Evolutionary conservation across 2,888 invertebrate genomes (phyloP).

Genomic region (Fissipunctia ypsillon): DNA sequence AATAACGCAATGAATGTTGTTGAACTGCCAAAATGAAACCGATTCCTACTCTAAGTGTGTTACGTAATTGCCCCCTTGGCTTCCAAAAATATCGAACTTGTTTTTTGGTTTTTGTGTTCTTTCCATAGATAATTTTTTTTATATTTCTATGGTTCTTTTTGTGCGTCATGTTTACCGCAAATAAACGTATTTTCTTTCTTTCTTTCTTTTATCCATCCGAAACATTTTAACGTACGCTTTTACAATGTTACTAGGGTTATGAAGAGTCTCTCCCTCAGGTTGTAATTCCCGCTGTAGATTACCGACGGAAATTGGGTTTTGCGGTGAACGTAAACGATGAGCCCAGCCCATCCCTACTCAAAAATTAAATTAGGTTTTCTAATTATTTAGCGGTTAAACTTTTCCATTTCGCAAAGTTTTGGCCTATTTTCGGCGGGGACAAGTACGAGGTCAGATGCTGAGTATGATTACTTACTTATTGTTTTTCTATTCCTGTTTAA

Average conservation of each 20-base stretch:
- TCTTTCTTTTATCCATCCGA: no score
- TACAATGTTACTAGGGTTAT: constrained; percentile 30
- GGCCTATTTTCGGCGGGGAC: background rate
- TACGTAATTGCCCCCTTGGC: no score
- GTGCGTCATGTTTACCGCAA: no score
- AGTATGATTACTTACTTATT: constrained; percentile 4
- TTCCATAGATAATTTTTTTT: no score
- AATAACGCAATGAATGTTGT: no score
- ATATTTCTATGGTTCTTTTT: no score
- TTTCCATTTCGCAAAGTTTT: constrained; percentile 20
- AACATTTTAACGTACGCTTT: constrained; percentile 10
- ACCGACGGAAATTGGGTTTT: constrained; percentile 54
- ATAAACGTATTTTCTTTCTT: no score
- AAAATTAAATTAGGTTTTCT: constrained; percentile 48
- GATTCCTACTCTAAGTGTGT: no score
- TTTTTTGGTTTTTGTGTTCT: no score
- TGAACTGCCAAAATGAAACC: no score
- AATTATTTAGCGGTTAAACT: constrained; percentile 27
- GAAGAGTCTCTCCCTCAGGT: constrained; percentile 5
- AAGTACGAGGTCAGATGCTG: background rate
- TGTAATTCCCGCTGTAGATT: constrained; percentile 42
- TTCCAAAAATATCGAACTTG: no score
- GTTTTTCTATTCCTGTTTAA: constrained; percentile 9
- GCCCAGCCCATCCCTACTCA: constrained; percentile 1
- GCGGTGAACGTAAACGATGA: constrained; percentile 33